Evolutionary conservation across 2,797 vertebrate genomes (phyloP).

Genomic region (Sitta carolinensis): DNA sequence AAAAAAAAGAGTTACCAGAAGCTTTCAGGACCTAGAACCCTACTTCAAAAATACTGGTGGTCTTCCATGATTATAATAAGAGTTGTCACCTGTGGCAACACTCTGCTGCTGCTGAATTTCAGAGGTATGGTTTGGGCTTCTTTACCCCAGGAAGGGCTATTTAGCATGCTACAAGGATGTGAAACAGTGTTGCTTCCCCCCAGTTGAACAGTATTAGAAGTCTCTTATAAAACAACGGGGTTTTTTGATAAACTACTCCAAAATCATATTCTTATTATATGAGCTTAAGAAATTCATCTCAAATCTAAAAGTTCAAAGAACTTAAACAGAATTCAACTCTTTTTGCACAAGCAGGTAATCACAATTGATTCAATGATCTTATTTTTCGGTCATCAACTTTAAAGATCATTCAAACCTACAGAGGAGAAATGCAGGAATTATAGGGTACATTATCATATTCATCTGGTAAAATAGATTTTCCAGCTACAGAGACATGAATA

Average conservation of each 20-base stretch:
- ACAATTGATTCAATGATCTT: background rate
- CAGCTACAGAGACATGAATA: background rate
- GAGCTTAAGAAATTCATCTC: background rate
- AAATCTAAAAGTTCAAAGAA: background rate
- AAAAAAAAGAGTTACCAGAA: background rate
- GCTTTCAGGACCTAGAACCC: background rate
- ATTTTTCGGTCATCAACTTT: background rate
- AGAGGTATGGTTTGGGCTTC: background rate
- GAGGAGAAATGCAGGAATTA: background rate
- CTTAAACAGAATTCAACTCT: background rate
- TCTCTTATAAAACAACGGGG: background rate
- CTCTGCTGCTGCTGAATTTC: background rate
- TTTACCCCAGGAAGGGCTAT: background rate
- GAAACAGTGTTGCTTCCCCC: background rate
- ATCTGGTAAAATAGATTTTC: background rate
- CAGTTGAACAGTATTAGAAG: background rate
- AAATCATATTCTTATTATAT: background rate
- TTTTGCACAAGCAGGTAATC: background rate
- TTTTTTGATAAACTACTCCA: background rate
- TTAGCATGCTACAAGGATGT: background rate
- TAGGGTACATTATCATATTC: background rate
- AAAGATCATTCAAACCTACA: background rate
- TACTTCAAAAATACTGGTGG: background rate
- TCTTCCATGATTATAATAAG: background rate
- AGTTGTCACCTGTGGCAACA: background rate